Conservation (phyloP, 1,140 invertebrate genomes). For the Sitophilus oryzae region DNA sequence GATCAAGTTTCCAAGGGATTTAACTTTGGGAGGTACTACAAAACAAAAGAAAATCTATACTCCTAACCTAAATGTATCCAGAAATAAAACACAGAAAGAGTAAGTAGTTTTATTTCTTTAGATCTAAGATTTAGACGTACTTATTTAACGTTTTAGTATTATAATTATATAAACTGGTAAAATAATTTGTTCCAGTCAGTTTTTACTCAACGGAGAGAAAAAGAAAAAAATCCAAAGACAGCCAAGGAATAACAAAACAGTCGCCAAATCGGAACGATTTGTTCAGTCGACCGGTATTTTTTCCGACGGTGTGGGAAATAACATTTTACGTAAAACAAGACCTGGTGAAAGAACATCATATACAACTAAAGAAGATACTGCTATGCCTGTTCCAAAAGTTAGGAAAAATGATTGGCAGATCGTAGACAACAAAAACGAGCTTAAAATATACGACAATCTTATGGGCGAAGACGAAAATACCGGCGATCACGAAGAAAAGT, state of each 20-base stretch:
- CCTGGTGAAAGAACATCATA: constrained; percentile 12
- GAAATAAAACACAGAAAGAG: constrained; percentile 36
- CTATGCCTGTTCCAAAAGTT: constrained; percentile 30
- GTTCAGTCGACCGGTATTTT: constrained; percentile 34
- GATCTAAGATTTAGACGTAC: too few species aligned
- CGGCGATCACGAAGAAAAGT: constrained; percentile 27
- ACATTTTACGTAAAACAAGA: constrained; percentile 6
- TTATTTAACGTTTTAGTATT: constrained; percentile 2
- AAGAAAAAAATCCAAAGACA: constrained; percentile 19
- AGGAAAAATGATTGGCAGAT: constrained; percentile 29
- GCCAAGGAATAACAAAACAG: constrained; percentile 20
- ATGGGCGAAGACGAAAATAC: constrained; percentile 11
- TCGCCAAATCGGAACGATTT: constrained; percentile 17
- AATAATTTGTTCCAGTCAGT: constrained; percentile 14
- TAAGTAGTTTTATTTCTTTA: constrained; percentile 22
- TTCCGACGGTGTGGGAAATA: constrained; percentile 30
- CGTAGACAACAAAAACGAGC: constrained; percentile 30
- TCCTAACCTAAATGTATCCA: constrained; percentile 35
- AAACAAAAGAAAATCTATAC: constrained; percentile 34
- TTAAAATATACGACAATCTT: constrained; percentile 26
- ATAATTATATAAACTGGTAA: too few species aligned
- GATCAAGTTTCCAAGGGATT: constrained; percentile 32
- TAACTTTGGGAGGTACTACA: constrained; percentile 35
- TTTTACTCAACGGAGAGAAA: constrained; percentile 20
- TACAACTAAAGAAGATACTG: constrained; percentile 17